These are phyloP conservation scores for Drosophila virilis DNA, from an alignment of 1,140 invertebrate species.

Conservation along the genomic window DNA sequence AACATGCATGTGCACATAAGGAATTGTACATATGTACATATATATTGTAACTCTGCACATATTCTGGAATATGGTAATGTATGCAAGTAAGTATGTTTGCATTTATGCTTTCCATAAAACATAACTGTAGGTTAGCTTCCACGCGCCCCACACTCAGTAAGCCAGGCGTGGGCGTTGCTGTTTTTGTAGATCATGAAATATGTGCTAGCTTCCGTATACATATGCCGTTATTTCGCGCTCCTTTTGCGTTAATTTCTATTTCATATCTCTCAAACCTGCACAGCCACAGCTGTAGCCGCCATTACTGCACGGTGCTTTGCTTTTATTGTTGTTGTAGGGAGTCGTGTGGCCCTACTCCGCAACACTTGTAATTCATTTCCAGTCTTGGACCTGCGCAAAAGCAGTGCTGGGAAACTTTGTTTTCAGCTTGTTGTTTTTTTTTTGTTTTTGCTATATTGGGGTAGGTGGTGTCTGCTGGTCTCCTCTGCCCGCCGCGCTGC, in stretches of 20 bases:
- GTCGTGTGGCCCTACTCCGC: constrained; percentile 33
- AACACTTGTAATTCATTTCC: constrained; percentile 70
- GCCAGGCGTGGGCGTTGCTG: constrained; percentile 51
- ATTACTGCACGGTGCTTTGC: constrained; percentile 17
- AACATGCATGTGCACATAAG: constrained; percentile 11
- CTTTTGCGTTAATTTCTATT: constrained; percentile 55
- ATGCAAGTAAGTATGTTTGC: background rate
- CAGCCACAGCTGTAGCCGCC: constrained; percentile 23
- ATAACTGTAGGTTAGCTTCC: constrained; percentile 46
- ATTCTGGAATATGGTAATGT: constrained; percentile 1
- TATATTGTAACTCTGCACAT: constrained; percentile 11
- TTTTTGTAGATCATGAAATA: constrained; percentile 66
- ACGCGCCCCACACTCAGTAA: constrained; percentile 5
- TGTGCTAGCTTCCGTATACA: constrained; percentile 63
- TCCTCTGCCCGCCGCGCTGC: constrained; percentile 8
- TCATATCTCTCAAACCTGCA: constrained; percentile 36
- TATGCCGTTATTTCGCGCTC: constrained; percentile 32
- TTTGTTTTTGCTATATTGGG: constrained; percentile 54
- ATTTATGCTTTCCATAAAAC: constrained; percentile 11
- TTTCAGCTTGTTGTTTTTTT: constrained; percentile 21
- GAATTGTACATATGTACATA: constrained; percentile 9
- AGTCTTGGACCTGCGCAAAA: constrained; percentile 73
- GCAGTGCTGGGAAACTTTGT: constrained; percentile 46
- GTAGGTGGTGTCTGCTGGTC: constrained; percentile 60
- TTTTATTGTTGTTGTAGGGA: constrained; percentile 25